A percentile compares a stretch with the other conserved stretches of the same genome.
phyloP scores from a whole-genome alignment of 2,113 vertebrate genomes.

The Psittacus erithacus region DNA sequence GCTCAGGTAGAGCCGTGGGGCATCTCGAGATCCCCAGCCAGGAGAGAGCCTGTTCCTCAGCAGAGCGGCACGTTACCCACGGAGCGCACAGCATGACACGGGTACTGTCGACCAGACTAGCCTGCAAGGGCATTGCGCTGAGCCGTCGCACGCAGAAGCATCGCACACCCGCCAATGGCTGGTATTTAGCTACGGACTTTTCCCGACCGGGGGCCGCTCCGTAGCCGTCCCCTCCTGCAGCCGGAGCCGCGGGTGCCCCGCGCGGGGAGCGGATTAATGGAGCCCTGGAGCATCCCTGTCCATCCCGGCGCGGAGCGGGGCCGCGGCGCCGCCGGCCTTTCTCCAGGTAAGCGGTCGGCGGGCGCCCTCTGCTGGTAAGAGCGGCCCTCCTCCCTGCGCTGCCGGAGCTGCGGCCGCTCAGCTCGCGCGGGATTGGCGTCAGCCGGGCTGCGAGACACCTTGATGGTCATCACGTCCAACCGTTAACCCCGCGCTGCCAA shows the following conservation, averaged over 20 bases:
- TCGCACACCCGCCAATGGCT: not conserved
- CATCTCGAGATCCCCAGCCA: not conserved
- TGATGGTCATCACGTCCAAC: accelerated
- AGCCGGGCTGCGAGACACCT: not conserved
- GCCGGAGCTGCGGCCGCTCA: not conserved
- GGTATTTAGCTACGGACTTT: not conserved
- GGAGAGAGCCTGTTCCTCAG: not conserved
- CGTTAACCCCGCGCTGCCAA: not conserved
- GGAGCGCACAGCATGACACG: not conserved
- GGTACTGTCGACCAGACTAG: not conserved
- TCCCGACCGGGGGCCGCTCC: not conserved
- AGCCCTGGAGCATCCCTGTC: not conserved
- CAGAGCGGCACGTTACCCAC: not conserved
- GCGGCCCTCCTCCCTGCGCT: no score
- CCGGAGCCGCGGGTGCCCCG: not conserved
- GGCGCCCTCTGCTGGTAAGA: not conserved
- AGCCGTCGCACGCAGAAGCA: not conserved
- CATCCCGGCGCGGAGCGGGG: not conserved
- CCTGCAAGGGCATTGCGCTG: not conserved
- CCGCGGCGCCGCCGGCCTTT: no score
- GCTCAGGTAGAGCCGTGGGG: not conserved
- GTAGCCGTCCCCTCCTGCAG: not conserved
- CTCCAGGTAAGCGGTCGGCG: not conserved
- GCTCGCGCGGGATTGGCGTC: accelerated
- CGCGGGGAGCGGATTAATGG: not conserved